Evolutionary conservation across 1,140 invertebrate genomes (phyloP), one percentile per base, ranked within the genome.

Genomic region (Drosophila cardini): DNA sequence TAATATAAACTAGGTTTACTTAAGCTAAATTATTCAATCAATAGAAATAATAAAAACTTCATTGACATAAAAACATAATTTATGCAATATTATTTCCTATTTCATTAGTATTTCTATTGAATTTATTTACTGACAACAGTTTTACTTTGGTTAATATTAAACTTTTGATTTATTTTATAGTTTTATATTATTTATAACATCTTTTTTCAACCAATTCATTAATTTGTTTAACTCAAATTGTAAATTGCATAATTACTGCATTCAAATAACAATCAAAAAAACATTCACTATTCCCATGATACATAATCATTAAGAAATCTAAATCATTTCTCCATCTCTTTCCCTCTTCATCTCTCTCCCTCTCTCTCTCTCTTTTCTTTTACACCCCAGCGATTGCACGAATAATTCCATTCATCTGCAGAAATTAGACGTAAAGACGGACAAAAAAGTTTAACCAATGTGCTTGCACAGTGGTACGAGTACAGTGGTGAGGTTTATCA

Each of bases 391-490:
- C 42, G 43, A 65, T 30, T 34, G 34, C 55, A 53, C 48, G 26
- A 43, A 53, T 43, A 53, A 46, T 58, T 43, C 34, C 61, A 58
- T 72, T 67, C 55, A 72, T 46, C 45, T 60, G 55, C 62, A 62
- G 61, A 63, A 70, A 70, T 70, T 75, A 70, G 65, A 70, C 32
- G 55, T 76, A 63, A 77, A 15, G 10, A 42, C 13, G 15, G 53
- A n/a, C 16, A 3, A 32, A 42, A 26, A 13, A 40, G n/a, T 40
- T 6, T 40, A 13, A n/a, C 7, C 48, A 15, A n/a, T 30, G 48
- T 10, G 13, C 21, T 13, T 40, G 48, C 13, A 52, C 48, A 52
- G 48, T 52, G 48, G 48, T 4, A 15, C 48, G 13, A 13, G 5
- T 18, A 32, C n/a, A 15, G 34, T 53, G 52, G 6, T 43, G 36